A percentile compares a stretch with the other conserved stretches of the same genome.
Evolutionary conservation across 2,113 vertebrate genomes (phyloP).

Genomic region (Xiphias gladius): DNA sequence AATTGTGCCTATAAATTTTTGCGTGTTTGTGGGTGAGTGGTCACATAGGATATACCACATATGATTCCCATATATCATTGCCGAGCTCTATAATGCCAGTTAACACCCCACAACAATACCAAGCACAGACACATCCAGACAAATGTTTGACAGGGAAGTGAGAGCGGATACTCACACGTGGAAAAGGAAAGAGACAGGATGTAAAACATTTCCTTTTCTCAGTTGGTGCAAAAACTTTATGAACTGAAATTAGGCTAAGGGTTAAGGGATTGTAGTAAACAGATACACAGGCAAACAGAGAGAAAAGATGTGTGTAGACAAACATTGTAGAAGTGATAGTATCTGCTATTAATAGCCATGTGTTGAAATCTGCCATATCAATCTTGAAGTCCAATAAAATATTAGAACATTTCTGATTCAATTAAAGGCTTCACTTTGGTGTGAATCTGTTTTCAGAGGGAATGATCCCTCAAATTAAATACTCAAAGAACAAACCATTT

Average conservation of each 20-base stretch:
- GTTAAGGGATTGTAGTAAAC: background rate
- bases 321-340: background rate
- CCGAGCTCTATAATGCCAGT: constrained; percentile 1
- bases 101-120: constrained; percentile 34
- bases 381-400: background rate
- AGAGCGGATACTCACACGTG: background rate
- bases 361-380: background rate
- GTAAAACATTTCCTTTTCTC: constrained; percentile 3
- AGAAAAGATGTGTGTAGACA: background rate
- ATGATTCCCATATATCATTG: constrained; percentile 17
- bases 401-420: background rate
- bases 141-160: constrained; percentile 11
- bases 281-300: background rate
- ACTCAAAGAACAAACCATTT: background rate
- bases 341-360: background rate
- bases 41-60: constrained; percentile 21
- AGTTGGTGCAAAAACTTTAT: background rate
- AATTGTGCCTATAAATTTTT: background rate
- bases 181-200: constrained; percentile 22
- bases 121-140: constrained; percentile 7
- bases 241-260: background rate
- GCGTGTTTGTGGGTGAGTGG: constrained; percentile 22
- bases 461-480: background rate
- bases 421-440: background rate
- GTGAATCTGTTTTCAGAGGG: background rate